A percentile compares a stretch with the other conserved stretches of the same genome.
Conservation (phyloP, 2,113 vertebrate genomes). For the Aldabrachelys gigantea region DNA sequence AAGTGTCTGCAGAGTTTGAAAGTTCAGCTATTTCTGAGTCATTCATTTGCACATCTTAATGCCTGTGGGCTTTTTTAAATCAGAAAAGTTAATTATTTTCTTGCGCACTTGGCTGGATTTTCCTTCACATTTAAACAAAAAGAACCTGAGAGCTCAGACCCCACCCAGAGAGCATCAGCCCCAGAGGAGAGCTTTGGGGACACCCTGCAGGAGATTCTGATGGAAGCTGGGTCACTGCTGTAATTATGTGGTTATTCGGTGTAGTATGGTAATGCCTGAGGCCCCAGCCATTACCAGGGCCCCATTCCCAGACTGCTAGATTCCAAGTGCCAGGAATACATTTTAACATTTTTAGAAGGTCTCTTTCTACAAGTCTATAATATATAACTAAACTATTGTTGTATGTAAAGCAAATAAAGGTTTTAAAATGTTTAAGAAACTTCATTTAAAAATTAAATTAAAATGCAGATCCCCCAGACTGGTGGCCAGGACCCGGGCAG, state of each 20-base stretch:
- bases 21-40: neutral
- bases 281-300: neutral
- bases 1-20: neutral
- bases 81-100: constrained; percentile 2
- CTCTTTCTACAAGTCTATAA: too few relatives aligned
- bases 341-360: too few relatives aligned
- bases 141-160: neutral
- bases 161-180: constrained; percentile 25
- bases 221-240: neutral
- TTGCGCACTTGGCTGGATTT: neutral
- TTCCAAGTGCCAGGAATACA: neutral
- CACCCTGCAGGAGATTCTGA: neutral
- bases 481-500: too few relatives aligned
- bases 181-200: constrained; percentile 25
- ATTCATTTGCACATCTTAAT: neutral
- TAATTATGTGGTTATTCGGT: constrained; percentile 26
- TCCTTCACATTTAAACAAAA: neutral
- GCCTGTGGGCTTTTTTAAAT: neutral
- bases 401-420: too few relatives aligned
- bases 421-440: too few relatives aligned
- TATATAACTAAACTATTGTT: too few relatives aligned
- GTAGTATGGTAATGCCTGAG: constrained; percentile 49
- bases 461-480: too few relatives aligned
- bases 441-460: too few relatives aligned
- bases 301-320: neutral